Conservation (phyloP, 2,888 invertebrate species). For the Leistus spinibarbis region DNA sequence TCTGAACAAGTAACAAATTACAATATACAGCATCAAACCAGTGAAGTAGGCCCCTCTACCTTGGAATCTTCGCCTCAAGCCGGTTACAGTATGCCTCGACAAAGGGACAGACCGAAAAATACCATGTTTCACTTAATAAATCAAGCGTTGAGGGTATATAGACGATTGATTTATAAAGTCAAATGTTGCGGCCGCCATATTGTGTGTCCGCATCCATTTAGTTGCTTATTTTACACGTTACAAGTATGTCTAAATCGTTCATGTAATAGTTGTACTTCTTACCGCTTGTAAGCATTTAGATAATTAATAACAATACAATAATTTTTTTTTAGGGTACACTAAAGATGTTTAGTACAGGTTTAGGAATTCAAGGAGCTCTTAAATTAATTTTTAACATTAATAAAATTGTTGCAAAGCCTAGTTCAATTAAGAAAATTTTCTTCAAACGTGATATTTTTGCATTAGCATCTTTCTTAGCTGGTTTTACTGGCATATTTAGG, state of each 20-base stretch:
- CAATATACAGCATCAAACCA: conserved; percentile 46
- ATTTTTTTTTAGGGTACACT: conserved; percentile 60
- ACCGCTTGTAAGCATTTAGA: neutral
- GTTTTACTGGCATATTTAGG: conserved; percentile 71
- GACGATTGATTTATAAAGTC: conserved; percentile 57
- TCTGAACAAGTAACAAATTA: conserved; percentile 50
- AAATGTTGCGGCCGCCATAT: conserved; percentile 59
- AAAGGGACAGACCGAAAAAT: conserved; percentile 48
- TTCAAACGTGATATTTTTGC: conserved; percentile 64
- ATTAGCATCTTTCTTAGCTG: conserved; percentile 71
- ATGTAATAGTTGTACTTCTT: neutral
- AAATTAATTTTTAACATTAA: conserved; percentile 64
- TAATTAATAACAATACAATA: neutral
- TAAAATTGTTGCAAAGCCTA: conserved; percentile 61
- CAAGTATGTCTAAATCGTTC: conserved; percentile 54
- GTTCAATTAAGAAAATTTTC: conserved; percentile 59
- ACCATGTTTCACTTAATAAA: conserved; percentile 53
- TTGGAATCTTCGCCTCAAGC: conserved; percentile 9
- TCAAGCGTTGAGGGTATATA: conserved; percentile 57
- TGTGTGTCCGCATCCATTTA: conserved; percentile 67
- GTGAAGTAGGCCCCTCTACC: conserved; percentile 12
- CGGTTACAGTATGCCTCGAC: conserved; percentile 28
- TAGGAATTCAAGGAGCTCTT: conserved; percentile 65
- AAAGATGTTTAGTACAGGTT: conserved; percentile 67
- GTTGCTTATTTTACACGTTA: conserved; percentile 66